Base-by-base conservation (phyloP, 2,113 vertebrate genomes). In the Pelusios castaneus region DNA sequence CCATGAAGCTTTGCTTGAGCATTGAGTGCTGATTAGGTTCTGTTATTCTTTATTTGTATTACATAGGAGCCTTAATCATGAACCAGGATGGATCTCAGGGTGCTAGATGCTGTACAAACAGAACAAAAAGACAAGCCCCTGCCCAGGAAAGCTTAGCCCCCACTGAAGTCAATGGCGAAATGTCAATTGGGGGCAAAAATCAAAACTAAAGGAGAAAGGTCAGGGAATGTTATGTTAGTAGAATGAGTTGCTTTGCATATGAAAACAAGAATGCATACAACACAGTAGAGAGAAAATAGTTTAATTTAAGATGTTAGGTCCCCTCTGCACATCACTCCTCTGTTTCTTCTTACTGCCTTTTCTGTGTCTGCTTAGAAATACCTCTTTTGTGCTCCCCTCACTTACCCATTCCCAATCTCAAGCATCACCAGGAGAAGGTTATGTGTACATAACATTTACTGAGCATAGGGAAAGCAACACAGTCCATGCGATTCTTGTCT, bases 1-100 rank as follows among this genome's bases (percentile, higher is more conserved):
- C 38, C 10, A 25, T 41, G 56, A 25, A 67, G 11, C n/a, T 22
- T 75, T 8, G 5, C 24, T 0, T 0, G 19, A 75, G 80, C 34
- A 55, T 16, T 9, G 41, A 85, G 47, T 34, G 19, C 16, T 51
- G 67, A 87, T 73, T 82, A 24, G 54, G 1, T 3, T 80, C 16
- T 19, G 17, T 63, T 63, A 34, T 17, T 63, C 34, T n/a, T 63
- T 63, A 34, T 60, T 60, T 63, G 31, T 63, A 63, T 63, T 63
- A n/a, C 31, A 10, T n/a, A 31, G 60, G 14, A 13, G 16, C 31
- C 60, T 63, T 63, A n/a, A 16, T 63, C 31, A 8, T n/a, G 31
- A 16, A 63, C 16, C 7, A 17, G 16, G 31, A 63, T 17, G 16
- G 31, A 63, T 31, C 60, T 6, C 60, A 63, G 34, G 16, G 7